Base-by-base conservation (phyloP, 1,140 invertebrate species). In the Oryctes rhinoceros region DNA sequence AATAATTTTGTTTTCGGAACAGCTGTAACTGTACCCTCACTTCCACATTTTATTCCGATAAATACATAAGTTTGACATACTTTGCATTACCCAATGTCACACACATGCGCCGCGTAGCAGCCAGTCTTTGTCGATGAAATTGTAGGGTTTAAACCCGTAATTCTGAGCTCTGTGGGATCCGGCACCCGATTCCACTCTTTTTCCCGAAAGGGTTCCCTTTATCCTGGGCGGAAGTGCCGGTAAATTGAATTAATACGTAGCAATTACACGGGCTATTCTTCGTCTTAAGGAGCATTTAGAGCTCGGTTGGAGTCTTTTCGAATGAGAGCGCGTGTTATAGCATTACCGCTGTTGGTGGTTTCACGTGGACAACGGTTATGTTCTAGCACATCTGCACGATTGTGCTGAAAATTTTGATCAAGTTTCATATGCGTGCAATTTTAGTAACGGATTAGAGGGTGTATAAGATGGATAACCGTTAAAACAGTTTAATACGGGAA, bases 241-340 rank as follows among this genome's bases (percentile, higher is more conserved):
- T 80, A 86, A 87, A 87, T 86, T 86, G 86, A 87, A 87, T 87
- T 86, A 87, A 87, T 87, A 86, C 86, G 84, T 86, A 87, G 85
- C 86, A 86, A 87, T 87, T 87, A 87, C 83, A 81, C 7, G 81
- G 78, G 53, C 83, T 59, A 83, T 84, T 85, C 83, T 86, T 84
- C 84, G 81, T 86, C 85, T 87, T 86, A 86, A 86, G 86, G 84
- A 86, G 85, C 85, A 82, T 86, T 87, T 86, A 84, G 81, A 62
- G 80, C 83, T 65, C 84, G 11, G 78, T 80, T 78, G 84, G 86
- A 67, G 83, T 77, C 53, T 76, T 84, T 81, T 79, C 81, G 62
- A 67, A 82, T 79, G 78, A 67, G 83, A 53, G 80, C 85, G 84
- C 83, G 84, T 85, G 83, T 67, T 67, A 67, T 85, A 81, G 84